Percentiles rank a stretch among this genome's conserved stretches.
phyloP scores from a whole-genome alignment of 1,140 invertebrate species.

The honey bee (Apis mellifera) region Amel_HAv3.1 CM009931.2:8631501-8632000 shows the following conservation, averaged over 20 bases:
- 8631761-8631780: neutral
- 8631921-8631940: no score
- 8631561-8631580: neutral
- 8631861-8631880: no score
- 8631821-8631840: neutral
- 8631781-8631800: neutral
- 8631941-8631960: no score
- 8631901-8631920: no score
- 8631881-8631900: no score
- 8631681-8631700: constrained; percentile 7
- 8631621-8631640: neutral
- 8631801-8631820: neutral
- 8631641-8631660: constrained; percentile 9
- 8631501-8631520: neutral
- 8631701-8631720: neutral
- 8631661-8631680: constrained; percentile 12
- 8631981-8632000: no score
- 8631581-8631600: neutral
- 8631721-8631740: neutral
- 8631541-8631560: neutral
- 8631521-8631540: neutral
- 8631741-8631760: neutral
- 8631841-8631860: neutral
- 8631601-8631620: neutral
- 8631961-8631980: no score